phyloP scores from a whole-genome alignment of 1,140 invertebrate genomes.

The Panonychus citri region DNA sequence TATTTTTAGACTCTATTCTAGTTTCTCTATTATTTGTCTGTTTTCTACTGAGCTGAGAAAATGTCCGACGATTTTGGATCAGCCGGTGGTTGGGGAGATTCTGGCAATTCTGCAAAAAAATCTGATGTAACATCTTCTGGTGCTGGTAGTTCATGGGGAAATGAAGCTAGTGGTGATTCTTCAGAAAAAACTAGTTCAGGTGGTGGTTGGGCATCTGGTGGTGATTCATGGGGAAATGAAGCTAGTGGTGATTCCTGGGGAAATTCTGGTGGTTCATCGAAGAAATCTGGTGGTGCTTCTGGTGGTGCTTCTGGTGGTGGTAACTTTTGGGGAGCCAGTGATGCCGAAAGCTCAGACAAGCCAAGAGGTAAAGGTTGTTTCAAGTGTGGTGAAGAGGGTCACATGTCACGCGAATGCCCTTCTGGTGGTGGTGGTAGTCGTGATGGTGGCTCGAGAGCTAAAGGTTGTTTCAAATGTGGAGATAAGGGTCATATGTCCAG shows the following conservation, averaged over 20 bases:
- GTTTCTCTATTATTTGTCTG: too few species aligned
- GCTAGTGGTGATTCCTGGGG: neutral
- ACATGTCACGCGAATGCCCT: conserved; percentile 16
- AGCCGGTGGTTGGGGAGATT: too few species aligned
- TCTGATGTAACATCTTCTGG: too few species aligned
- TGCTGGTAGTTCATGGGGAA: neutral
- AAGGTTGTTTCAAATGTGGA: conserved; percentile 13
- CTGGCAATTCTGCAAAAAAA: too few species aligned
- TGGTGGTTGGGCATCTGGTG: neutral
- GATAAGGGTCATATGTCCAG: conserved; percentile 15
- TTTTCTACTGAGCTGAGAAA: too few species aligned
- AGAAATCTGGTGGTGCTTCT: too few species aligned
- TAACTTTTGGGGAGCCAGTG: neutral
- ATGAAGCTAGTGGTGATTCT: neutral
- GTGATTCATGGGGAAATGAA: neutral
- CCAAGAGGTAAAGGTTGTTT: conserved; percentile 8
- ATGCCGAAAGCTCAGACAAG: conserved; percentile 1
- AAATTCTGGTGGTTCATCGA: conserved; percentile 4
- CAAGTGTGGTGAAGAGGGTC: conserved; percentile 13
- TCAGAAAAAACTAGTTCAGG: neutral
- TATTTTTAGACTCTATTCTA: too few species aligned
- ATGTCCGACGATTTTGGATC: too few species aligned
- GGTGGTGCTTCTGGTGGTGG: too few species aligned
- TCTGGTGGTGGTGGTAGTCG: conserved; percentile 2
- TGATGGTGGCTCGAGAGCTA: neutral